These are phyloP conservation scores for Balaeniceps rex DNA, from an alignment of 2,113 vertebrate genomes.

Conservation along the genomic window DNA sequence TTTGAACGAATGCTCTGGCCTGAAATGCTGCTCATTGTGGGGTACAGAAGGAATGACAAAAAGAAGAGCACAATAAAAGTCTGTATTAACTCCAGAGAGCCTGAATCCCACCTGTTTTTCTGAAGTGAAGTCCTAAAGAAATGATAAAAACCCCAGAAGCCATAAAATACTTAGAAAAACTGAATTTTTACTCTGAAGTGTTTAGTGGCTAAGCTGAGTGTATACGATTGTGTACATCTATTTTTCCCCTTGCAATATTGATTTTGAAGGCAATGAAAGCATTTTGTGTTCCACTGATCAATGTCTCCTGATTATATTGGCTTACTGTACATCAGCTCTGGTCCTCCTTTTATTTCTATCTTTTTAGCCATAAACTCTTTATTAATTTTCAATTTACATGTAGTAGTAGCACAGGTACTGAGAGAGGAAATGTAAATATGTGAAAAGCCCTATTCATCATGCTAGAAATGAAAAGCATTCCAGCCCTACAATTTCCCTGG, in stretches of 20 bases:
- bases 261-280: slow-evolving; percentile 50
- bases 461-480: background rate
- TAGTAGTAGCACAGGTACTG: background rate
- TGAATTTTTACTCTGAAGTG: background rate
- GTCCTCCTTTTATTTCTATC: background rate
- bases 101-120: background rate
- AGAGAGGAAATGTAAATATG: background rate
- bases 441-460: background rate
- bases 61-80: background rate
- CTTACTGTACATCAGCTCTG: background rate
- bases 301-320: slow-evolving; percentile 36
- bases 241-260: slow-evolving; percentile 41
- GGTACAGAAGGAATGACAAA: background rate
- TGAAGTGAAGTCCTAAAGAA: background rate
- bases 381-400: background rate
- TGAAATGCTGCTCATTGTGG: background rate
- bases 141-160: background rate
- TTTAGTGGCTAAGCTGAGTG: background rate
- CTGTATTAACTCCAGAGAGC: background rate
- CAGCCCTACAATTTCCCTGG: background rate
- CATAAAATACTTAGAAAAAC: background rate
- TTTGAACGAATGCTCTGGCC: background rate
- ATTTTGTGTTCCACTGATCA: slow-evolving; percentile 68
- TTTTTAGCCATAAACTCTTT: background rate
- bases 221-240: background rate